These are phyloP conservation scores for Microtus ochrogaster DNA, from an alignment of 2,113 vertebrate species.

Conservation along the genomic window DNA sequence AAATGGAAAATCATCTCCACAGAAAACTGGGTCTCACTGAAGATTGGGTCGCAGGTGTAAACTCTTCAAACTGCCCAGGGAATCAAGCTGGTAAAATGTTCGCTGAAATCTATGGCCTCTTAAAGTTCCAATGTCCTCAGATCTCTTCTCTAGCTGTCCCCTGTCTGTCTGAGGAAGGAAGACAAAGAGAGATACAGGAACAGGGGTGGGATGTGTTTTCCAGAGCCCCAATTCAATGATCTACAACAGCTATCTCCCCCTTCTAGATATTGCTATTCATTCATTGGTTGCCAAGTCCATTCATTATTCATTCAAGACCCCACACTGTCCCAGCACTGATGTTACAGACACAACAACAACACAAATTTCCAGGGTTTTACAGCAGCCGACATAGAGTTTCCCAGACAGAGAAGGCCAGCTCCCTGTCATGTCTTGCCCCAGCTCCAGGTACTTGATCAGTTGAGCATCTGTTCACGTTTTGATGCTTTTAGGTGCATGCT, in stretches of 20 bases:
- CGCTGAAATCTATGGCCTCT: too few relatives aligned
- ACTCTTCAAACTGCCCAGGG: too few relatives aligned
- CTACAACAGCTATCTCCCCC: not conserved
- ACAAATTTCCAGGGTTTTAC: not conserved
- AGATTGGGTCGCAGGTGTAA: too few relatives aligned
- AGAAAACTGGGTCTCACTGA: not conserved
- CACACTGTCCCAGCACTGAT: not conserved
- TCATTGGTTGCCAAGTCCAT: not conserved
- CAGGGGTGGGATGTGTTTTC: not conserved
- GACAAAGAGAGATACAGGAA: not conserved
- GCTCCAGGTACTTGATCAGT: not conserved
- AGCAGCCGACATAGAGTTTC: not conserved
- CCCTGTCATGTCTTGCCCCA: not conserved
- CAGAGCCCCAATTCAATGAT: not conserved
- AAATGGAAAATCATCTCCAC: not conserved
- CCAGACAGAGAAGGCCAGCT: not conserved
- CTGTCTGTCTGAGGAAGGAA: not conserved
- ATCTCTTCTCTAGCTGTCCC: not conserved
- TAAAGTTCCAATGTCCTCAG: too few relatives aligned
- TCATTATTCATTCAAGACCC: conserved; percentile 25
- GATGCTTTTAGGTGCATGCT: not conserved
- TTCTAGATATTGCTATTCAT: not conserved
- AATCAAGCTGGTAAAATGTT: too few relatives aligned
- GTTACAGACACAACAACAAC: not conserved
- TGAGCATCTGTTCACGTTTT: not conserved